phyloP scores from a whole-genome alignment of 1,140 invertebrate species.

The Cherax destructor region DNA sequence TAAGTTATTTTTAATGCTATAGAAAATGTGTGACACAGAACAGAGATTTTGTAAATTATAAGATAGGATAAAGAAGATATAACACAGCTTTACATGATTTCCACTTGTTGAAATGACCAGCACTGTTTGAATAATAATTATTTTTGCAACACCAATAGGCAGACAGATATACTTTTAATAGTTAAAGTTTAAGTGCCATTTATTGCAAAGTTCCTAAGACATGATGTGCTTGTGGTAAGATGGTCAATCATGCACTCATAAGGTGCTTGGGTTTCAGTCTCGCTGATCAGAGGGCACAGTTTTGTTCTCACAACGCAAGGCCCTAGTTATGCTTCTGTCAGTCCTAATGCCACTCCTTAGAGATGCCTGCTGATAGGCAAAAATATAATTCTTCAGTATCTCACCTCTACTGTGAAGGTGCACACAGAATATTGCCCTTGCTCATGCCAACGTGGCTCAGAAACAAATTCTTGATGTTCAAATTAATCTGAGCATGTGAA shows the following conservation, averaged over 20 bases:
- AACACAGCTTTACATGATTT: constrained; percentile 52
- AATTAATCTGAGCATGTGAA: constrained; percentile 26
- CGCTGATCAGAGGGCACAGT: constrained; percentile 26
- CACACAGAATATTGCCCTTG: constrained; percentile 38
- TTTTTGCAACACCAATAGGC: neutral
- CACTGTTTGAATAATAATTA: neutral
- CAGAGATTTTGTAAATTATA: constrained; percentile 5
- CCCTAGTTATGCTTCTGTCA: constrained; percentile 23
- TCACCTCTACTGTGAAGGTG: constrained; percentile 61
- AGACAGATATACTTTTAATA: constrained; percentile 27
- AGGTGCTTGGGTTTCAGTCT: neutral
- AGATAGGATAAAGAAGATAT: constrained; percentile 15
- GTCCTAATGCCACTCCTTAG: constrained; percentile 21
- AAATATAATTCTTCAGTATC: constrained; percentile 17
- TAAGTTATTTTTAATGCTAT: neutral
- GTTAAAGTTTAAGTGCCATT: constrained; percentile 27
- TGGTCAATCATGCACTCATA: constrained; percentile 22
- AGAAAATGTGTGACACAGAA: neutral
- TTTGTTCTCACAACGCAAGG: neutral
- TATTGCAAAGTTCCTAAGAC: constrained; percentile 20
- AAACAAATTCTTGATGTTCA: constrained; percentile 32
- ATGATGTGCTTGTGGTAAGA: neutral
- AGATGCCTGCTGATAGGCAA: constrained; percentile 20
- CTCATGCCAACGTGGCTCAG: constrained; percentile 66
- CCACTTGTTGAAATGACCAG: constrained; percentile 56